Evolutionary conservation across 2,888 invertebrate genomes (phyloP).

Genomic region (Phyllotreta cruciferae): DNA sequence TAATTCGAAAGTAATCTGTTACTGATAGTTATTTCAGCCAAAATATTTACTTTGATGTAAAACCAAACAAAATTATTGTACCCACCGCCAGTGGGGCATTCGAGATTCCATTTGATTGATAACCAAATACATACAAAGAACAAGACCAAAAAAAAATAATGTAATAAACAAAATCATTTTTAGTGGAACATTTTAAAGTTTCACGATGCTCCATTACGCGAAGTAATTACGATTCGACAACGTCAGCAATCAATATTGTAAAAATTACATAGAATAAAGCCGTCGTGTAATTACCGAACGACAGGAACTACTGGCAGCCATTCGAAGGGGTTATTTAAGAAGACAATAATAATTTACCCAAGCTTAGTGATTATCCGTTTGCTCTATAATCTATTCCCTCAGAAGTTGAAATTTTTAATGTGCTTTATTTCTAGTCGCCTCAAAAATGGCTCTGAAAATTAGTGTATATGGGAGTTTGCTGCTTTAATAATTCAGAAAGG

Average conservation of each 20-base stretch:
- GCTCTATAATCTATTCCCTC: neutral
- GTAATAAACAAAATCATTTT: neutral
- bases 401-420: no score
- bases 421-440: no score
- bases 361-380: constrained; percentile 29
- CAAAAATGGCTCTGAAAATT: no score
- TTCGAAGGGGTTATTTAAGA: constrained; percentile 24
- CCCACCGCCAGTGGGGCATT: neutral
- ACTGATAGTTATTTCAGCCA: constrained; percentile 11
- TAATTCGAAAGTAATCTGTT: constrained; percentile 9
- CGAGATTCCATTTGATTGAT: neutral
- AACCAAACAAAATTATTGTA: constrained; percentile 9
- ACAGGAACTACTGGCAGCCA: constrained; percentile 12
- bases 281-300: constrained; percentile 2
- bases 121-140: constrained; percentile 1
- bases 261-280: neutral
- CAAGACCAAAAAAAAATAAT: neutral
- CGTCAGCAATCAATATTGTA: constrained; percentile 3
- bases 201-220: neutral
- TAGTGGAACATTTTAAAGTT: neutral
- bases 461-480: no score
- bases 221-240: neutral
- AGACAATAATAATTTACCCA: constrained; percentile 20
- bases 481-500: no score
- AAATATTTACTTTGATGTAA: constrained; percentile 13